These are phyloP conservation scores for Salvelinus namaycush DNA, from an alignment of 2,113 vertebrate species.

Conservation along the genomic window DNA sequence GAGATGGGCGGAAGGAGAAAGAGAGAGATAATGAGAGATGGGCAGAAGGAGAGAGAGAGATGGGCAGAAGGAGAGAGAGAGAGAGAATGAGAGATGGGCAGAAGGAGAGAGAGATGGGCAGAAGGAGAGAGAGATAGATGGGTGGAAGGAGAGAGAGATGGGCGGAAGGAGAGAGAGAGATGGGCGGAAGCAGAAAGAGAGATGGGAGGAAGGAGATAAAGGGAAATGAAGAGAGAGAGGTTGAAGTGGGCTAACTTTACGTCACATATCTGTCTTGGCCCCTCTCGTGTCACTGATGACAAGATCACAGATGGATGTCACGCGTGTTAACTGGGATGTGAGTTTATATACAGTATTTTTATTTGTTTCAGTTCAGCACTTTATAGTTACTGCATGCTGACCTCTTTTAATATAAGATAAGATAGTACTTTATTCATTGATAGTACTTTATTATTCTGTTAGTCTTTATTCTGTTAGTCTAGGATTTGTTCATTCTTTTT, in stretches of 20 bases:
- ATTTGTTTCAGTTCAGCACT: not conserved
- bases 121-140: too few relatives aligned
- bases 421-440: too few relatives aligned
- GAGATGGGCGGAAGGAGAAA: too few relatives aligned
- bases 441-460: too few relatives aligned
- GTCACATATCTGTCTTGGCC: conserved; percentile 70
- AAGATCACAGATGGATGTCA: conserved; percentile 67
- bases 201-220: not conserved
- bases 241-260: conserved; percentile 68
- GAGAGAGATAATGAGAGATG: too few relatives aligned
- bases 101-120: conserved; percentile 21
- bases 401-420: too few relatives aligned
- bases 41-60: too few relatives aligned
- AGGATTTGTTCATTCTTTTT: too few relatives aligned
- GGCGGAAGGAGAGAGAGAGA: conserved; percentile 36
- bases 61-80: too few relatives aligned
- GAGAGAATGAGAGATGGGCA: too few relatives aligned
- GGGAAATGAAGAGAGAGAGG: conserved; percentile 47
- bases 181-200: too few relatives aligned
- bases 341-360: not conserved
- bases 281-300: conserved; percentile 62
- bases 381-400: not conserved
- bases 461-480: too few relatives aligned
- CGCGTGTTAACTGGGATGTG: not conserved
- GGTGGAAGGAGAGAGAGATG: not conserved